Evolutionary conservation across 64 coral and sea anemone genomes (phyloP).

Genomic region (Pocillopora damicornis): DNA sequence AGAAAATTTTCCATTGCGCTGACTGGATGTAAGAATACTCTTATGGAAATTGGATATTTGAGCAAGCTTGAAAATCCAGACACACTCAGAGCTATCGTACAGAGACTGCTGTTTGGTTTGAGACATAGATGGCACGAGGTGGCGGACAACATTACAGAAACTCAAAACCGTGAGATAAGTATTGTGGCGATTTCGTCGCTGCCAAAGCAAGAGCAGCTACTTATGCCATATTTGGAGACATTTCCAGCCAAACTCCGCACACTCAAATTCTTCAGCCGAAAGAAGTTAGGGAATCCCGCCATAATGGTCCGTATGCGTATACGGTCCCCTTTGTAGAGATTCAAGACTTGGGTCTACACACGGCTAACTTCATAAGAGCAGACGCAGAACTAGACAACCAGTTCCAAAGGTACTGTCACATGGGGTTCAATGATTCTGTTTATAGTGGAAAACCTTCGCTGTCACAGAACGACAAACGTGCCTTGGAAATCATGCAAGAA

Average conservation of each 20-base stretch:
- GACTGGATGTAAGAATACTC: constrained; percentile 6
- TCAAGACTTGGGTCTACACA: background rate
- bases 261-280: constrained; percentile 1
- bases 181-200: background rate
- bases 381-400: background rate
- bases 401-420: constrained; percentile 28
- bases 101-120: too few relatives aligned
- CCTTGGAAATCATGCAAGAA: constrained; percentile 19
- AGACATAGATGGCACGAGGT: background rate
- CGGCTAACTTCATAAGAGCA: constrained; percentile 3
- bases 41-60: constrained; percentile 3
- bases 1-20: background rate
- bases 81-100: too few relatives aligned
- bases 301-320: too few relatives aligned
- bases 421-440: constrained; percentile 34
- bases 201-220: constrained; percentile 18
- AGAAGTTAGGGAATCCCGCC: background rate
- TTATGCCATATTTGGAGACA: constrained; percentile 32
- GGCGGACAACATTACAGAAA: background rate
- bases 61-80: constrained; percentile 1
- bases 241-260: background rate
- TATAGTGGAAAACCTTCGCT: constrained; percentile 1
- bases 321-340: background rate
- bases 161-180: background rate
- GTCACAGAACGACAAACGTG: constrained; percentile 25